Base-by-base conservation (phyloP, 2,888 invertebrate genomes). In the Acleris sparsana region DNA sequence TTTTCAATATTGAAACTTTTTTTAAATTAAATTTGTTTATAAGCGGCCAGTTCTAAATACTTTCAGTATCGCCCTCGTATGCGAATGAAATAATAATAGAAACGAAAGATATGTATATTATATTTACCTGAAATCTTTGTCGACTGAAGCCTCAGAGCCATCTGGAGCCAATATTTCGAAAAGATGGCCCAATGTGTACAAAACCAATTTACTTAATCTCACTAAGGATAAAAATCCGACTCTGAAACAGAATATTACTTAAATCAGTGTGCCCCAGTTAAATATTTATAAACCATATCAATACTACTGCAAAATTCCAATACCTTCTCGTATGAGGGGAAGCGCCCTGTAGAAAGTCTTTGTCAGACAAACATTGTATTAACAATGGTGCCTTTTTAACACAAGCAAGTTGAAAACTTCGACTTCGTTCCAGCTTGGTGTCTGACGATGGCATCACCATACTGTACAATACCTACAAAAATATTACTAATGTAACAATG, bases 401-500 rank as follows among this genome's bases (percentile, higher is more conserved):
- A 85, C 94, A 94, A 5, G 94, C 93, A 49, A 94, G 80, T 82
- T 96, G 94, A 72, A 93, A 92, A 73, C 88, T 92, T 57, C 93
- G 86, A 70, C 93, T 89, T 5, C 93, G 95, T 52, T 97, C 97
- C 2, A 97, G 94, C 74, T 95, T 93, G 2, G 97, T 95, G 76
- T 97, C 97, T 9, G 95, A 90, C 7, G 98, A 97, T 16, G 99
- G 99, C 96, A 99, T 97, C 70, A 99, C 93, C 85, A 98, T 94
- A 70, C 97, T 96, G 86, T 99, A 98, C 69, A 98, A 92, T 57
- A 98, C 97, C 93, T 93, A 72, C 4, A 57, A 25, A 17, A 72
- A 71, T 2, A 20, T 48, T 17, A 39, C 7, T 29, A 7, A 6
- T 29, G 29, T 29, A 29, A 9, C 29, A 7, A 29, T 29, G 29